Evolutionary conservation across 2,113 vertebrate species (phyloP), one percentile per base, ranked within the genome.

Genomic region (Emberiza fucata): DNA sequence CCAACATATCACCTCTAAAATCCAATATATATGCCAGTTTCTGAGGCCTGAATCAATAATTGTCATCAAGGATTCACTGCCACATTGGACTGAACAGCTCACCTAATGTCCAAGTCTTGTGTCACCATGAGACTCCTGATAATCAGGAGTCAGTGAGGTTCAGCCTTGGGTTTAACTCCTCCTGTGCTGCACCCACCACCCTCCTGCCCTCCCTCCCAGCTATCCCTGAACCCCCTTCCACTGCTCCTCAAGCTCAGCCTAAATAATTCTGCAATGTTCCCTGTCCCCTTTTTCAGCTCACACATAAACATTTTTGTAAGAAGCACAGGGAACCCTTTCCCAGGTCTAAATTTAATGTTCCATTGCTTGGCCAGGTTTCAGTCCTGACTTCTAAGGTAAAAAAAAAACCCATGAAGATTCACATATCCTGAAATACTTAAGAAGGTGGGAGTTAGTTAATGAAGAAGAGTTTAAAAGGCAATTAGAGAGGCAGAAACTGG

Each of bases 1-100:
- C 64, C 71, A 86, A 90, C 85, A 88, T 61, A 71, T 78, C 76
- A 59, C 76, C 53, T 84, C 88, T 71, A 81, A 97, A 95, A 95
- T 91, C 64, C 92, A 96, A 90, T 93, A 73, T 25, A 75, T 20
- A 75, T 0, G 1, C 56, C 51, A n/a, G 27, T 59, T 88, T 89
- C 51, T 73, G 75, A 83, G 68, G 35, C 44, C 40, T 35, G 48
- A 89, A 93, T 95, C 96, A 83, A 75, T 90, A 92, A 77, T 1
- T 59, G 69, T 53, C 77, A 95, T 93, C 68, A 77, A 31, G 81
- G 35, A 90, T 92, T 92, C 94, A 48, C 47, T 59, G 75, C 71
- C 60, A n/a, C 8, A 4, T 17, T 51, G 48, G 44, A 28, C 45
- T 35, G 25, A 79, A 65, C 53, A 72, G 65, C 50, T 87, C 89